Evolutionary conservation across 1,140 invertebrate species (phyloP).

Genomic region (Nomia melanderi): DNA sequence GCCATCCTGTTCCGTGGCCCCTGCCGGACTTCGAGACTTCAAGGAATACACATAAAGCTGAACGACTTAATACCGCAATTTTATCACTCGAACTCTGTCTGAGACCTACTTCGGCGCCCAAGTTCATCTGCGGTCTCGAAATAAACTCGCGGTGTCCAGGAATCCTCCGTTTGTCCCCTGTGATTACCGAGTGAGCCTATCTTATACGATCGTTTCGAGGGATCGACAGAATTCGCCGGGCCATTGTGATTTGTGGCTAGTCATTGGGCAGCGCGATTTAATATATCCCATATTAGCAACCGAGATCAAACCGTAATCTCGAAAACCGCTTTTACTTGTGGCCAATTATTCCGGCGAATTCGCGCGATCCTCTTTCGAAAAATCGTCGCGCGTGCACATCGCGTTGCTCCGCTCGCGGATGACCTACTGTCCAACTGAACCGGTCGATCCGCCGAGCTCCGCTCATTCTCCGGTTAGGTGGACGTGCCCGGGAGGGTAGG

Average conservation of each 20-base stretch:
- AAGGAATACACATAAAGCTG: conserved; percentile 81
- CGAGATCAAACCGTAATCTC: neutral
- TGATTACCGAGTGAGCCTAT: conserved; percentile 47
- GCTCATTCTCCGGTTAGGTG: conserved; percentile 71
- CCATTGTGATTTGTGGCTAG: conserved; percentile 26
- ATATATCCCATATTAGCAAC: neutral
- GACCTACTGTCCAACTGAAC: conserved; percentile 74
- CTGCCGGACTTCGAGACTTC: conserved; percentile 75
- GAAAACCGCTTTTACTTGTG: neutral
- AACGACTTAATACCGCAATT: conserved; percentile 82
- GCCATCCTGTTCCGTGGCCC: conserved; percentile 63
- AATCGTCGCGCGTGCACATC: too few relatives aligned
- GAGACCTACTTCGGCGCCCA: conserved; percentile 58
- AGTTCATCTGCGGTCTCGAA: conserved; percentile 78
- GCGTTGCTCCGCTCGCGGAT: conserved; percentile 55
- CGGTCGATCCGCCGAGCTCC: conserved; percentile 50
- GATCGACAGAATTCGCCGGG: conserved; percentile 26
- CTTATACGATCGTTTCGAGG: conserved; percentile 30
- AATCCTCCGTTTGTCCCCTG: conserved; percentile 59
- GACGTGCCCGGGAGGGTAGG: conserved; percentile 63
- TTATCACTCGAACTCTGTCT: conserved; percentile 77
- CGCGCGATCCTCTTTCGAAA: neutral
- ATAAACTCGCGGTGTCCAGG: conserved; percentile 79
- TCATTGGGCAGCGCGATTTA: conserved; percentile 20
- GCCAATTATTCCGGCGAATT: neutral